Conservation (phyloP, 2,888 invertebrate genomes). For the Lacanobia wlatinum region DNA sequence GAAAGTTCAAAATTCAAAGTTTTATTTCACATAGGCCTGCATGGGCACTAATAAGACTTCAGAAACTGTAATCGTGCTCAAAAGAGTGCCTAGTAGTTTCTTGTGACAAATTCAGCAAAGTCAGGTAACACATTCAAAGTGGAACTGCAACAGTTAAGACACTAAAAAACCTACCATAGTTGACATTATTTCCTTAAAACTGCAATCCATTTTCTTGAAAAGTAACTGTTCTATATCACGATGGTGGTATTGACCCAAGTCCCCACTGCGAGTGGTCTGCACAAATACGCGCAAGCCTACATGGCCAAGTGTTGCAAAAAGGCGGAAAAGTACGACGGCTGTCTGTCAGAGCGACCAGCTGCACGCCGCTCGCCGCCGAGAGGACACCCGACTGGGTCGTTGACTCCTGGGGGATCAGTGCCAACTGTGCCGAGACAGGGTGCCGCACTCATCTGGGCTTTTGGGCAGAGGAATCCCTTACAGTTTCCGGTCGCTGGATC, state of each 20-base stretch:
- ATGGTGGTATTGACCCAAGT: constrained; percentile 14
- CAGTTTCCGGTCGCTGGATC: background rate
- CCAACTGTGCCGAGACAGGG: constrained; percentile 12
- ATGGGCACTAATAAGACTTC: no score
- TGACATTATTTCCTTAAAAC: background rate
- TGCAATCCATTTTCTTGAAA: background rate
- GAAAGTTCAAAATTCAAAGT: no score
- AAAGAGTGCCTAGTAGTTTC: background rate
- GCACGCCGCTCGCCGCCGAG: constrained; percentile 27
- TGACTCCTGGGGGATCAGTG: constrained; percentile 42
- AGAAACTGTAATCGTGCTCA: no score
- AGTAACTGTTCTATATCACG: background rate
- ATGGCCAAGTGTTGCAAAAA: constrained; percentile 48
- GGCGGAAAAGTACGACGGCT: constrained; percentile 35
- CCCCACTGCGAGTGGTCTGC: constrained; percentile 19
- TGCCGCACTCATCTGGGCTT: constrained; percentile 27
- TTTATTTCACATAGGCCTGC: no score
- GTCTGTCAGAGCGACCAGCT: constrained; percentile 48
- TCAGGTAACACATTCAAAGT: background rate
- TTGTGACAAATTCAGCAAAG: background rate
- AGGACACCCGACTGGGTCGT: constrained; percentile 53
- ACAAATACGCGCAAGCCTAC: constrained; percentile 32
- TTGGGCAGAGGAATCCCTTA: background rate
- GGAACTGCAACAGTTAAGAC: no score
- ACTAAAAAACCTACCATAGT: background rate